Conservation (phyloP, 2,888 invertebrate species). For the Cryptus armator region DNA sequence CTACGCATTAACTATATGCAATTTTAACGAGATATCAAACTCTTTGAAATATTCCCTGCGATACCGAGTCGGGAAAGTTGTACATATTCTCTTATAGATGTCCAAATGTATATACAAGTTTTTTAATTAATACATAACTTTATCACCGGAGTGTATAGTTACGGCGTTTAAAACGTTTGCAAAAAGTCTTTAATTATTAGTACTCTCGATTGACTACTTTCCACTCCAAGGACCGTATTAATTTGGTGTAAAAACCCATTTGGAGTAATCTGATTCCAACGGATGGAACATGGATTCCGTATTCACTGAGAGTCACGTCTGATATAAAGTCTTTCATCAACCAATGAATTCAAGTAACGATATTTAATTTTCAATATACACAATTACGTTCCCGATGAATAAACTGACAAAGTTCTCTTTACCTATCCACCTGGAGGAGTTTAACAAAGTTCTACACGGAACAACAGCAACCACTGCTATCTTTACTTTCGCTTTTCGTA, state of each 20-base stretch:
- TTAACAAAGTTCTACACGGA: constrained; percentile 1
- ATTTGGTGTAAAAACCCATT: neutral
- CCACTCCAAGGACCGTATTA: no score
- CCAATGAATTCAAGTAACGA: neutral
- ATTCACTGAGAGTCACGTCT: no score
- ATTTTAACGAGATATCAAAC: no score
- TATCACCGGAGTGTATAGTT: no score
- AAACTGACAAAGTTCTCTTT: neutral
- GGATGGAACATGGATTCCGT: neutral
- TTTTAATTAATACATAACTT: no score
- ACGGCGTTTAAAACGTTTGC: no score
- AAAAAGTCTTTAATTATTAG: no score
- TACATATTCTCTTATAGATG: no score
- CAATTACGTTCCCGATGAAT: neutral
- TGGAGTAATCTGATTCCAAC: neutral
- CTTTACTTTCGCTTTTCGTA: constrained; percentile 22
- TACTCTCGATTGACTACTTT: no score
- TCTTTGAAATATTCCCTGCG: no score
- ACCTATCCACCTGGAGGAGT: constrained; percentile 9
- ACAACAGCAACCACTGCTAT: neutral
- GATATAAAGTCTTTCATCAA: neutral
- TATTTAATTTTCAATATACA: neutral
- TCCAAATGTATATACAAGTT: no score
- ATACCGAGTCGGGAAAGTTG: no score
- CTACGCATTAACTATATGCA: neutral